phyloP scores from a whole-genome alignment of 2,797 vertebrate species.

The Urosaurus nigricauda region DNA sequence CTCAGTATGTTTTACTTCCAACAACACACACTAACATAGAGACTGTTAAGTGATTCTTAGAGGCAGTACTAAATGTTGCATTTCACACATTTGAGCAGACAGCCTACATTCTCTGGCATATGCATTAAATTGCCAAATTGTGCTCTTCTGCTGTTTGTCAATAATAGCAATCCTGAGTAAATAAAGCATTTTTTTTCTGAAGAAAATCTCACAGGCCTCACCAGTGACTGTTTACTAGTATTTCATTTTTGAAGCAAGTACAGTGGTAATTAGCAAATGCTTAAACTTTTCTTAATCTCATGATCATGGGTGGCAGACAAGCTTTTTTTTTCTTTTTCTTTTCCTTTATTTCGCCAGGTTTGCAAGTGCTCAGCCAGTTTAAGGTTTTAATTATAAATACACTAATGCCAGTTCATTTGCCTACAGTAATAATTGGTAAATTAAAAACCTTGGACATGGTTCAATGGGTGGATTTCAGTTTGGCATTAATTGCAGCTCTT shows the following conservation, averaged over 20 bases:
- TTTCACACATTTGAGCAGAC: background rate
- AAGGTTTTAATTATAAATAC: slow-evolving; percentile 76
- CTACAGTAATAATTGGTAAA: slow-evolving; percentile 75
- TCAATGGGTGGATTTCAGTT: slow-evolving; percentile 71
- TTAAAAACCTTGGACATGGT: slow-evolving; percentile 74
- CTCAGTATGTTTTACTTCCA: background rate
- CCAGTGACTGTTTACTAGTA: slow-evolving; percentile 41
- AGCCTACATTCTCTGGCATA: background rate
- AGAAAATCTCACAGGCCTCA: background rate
- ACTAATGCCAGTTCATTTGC: slow-evolving; percentile 75
- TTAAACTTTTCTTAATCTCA: slow-evolving; percentile 76
- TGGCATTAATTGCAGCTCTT: slow-evolving; percentile 74
- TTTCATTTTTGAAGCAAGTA: slow-evolving; percentile 65
- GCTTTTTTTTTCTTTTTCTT: slow-evolving; percentile 71
- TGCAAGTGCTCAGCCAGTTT: slow-evolving; percentile 76
- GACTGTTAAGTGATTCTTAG: slow-evolving; percentile 50
- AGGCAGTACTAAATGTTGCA: slow-evolving; percentile 15
- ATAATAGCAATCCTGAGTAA: background rate
- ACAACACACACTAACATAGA: background rate
- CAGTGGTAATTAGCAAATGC: slow-evolving; percentile 72
- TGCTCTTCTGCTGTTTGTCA: background rate
- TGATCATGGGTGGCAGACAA: slow-evolving; percentile 75
- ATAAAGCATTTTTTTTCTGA: background rate
- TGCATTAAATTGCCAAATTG: background rate
- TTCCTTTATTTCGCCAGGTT: slow-evolving; percentile 64